Percentiles rank a stretch among this genome's conserved stretches.
phyloP scores from a whole-genome alignment of 2,797 vertebrate genomes.

The Hippoglossus hippoglossus region DNA sequence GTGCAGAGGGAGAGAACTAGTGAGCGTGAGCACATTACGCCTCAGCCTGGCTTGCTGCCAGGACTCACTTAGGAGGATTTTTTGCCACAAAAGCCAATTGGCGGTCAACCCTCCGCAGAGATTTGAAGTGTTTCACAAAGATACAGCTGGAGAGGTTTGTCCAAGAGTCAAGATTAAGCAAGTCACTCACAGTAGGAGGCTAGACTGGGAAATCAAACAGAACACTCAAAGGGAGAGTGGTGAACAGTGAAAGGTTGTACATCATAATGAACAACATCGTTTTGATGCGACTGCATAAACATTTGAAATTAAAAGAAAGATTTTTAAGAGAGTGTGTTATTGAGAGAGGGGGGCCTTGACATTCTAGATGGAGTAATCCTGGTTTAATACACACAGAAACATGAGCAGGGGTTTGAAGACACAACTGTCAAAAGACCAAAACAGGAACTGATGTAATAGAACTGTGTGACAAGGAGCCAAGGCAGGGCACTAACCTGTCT shows the following conservation, averaged over 20 bases:
- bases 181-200: conserved; percentile 55
- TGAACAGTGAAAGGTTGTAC: conserved; percentile 11
- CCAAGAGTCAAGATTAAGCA: conserved; percentile 58
- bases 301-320: conserved; percentile 6
- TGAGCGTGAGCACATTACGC: conserved; percentile 59
- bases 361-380: background rate
- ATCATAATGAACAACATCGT: conserved; percentile 17
- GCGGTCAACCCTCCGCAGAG: conserved; percentile 62
- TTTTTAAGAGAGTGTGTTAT: too few relatives aligned
- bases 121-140: conserved; percentile 70
- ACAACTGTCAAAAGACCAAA: conserved; percentile 1
- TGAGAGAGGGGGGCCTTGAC: background rate
- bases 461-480: background rate
- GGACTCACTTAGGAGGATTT: conserved; percentile 77
- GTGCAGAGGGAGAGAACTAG: conserved; percentile 44
- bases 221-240: conserved; percentile 31
- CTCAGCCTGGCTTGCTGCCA: conserved; percentile 78
- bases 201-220: conserved; percentile 40
- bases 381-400: background rate
- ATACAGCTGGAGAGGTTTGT: conserved; percentile 51
- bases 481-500: conserved; percentile 89
- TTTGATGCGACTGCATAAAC: conserved; percentile 4
- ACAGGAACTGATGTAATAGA: background rate
- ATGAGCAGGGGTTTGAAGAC: background rate
- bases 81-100: conserved; percentile 77